phyloP scores from a whole-genome alignment of 2,888 invertebrate genomes.

The Drosophila colorata region DNA sequence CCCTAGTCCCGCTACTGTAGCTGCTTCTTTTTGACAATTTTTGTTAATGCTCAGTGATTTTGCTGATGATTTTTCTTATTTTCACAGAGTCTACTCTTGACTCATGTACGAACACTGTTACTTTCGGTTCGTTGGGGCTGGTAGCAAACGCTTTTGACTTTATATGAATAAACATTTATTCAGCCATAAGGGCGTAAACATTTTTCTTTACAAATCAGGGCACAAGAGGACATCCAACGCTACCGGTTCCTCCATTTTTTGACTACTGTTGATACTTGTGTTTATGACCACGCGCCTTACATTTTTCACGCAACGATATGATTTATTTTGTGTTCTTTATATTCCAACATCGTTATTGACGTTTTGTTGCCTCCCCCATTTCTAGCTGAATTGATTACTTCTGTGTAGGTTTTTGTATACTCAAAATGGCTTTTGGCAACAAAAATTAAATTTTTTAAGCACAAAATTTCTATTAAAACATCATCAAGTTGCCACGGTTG shows the following conservation, averaged over 20 bases:
- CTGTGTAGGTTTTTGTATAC: constrained; percentile 35
- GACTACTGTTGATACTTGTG: constrained; percentile 39
- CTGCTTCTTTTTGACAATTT: constrained; percentile 36
- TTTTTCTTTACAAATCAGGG: constrained; percentile 54
- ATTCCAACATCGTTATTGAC: constrained; percentile 62
- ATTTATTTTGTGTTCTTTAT: constrained; percentile 75
- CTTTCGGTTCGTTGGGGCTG: constrained; percentile 14
- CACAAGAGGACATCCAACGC: constrained; percentile 16
- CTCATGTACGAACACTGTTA: constrained; percentile 15
- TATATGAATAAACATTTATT: constrained; percentile 71
- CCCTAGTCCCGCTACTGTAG: constrained; percentile 1
- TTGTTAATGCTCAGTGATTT: constrained; percentile 65
- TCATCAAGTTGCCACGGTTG: constrained; percentile 20
- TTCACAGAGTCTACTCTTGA: constrained; percentile 24
- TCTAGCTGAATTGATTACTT: constrained; percentile 62
- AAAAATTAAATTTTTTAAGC: constrained; percentile 60
- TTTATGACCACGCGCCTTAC: constrained; percentile 62
- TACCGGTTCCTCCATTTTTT: not conserved
- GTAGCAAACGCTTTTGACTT: constrained; percentile 20
- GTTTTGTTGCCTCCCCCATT: constrained; percentile 32
- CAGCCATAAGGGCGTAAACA: constrained; percentile 74
- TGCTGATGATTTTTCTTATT: constrained; percentile 62
- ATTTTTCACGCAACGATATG: constrained; percentile 64
- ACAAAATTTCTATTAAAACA: constrained; percentile 54
- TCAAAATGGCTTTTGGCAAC: constrained; percentile 49